These are phyloP conservation scores for Trididemnum miniatum DNA, from an alignment of 23 tunicate genomes.

Conservation along the genomic window DNA sequence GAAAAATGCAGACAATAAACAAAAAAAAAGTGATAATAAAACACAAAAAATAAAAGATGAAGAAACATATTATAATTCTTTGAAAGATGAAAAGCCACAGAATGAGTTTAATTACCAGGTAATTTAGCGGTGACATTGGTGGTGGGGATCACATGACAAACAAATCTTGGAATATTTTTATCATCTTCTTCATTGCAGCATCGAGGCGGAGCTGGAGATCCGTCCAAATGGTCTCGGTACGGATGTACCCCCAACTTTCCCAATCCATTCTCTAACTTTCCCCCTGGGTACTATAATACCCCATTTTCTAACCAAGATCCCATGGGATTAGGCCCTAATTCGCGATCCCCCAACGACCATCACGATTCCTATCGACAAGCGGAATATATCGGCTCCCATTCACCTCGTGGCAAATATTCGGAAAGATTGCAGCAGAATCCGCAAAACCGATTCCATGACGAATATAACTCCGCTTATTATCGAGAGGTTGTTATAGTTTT, in stretches of 20 bases:
- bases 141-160: too few relatives aligned
- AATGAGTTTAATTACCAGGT: too few relatives aligned
- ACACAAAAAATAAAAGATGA: too few relatives aligned
- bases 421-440: neutral
- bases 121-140: too few relatives aligned
- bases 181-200: neutral
- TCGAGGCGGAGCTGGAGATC: neutral
- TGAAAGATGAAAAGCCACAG: too few relatives aligned
- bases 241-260: slow-evolving; percentile 40
- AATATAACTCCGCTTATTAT: neutral
- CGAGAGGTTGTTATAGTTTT: neutral
- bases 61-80: too few relatives aligned
- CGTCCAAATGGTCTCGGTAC: slow-evolving; percentile 63
- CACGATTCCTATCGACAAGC: neutral
- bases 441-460: neutral
- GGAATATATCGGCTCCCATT: slow-evolving; percentile 3
- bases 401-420: neutral
- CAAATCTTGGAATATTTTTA: too few relatives aligned
- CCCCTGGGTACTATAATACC: neutral
- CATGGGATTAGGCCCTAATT: neutral
- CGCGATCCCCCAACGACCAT: neutral
- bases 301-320: neutral
- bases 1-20: slow-evolving; percentile 75
- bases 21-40: slow-evolving; percentile 4
- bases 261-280: neutral